Evolutionary conservation across 2,113 vertebrate species (phyloP).

Genomic region (Aspiorhynchus laticeps): DNA sequence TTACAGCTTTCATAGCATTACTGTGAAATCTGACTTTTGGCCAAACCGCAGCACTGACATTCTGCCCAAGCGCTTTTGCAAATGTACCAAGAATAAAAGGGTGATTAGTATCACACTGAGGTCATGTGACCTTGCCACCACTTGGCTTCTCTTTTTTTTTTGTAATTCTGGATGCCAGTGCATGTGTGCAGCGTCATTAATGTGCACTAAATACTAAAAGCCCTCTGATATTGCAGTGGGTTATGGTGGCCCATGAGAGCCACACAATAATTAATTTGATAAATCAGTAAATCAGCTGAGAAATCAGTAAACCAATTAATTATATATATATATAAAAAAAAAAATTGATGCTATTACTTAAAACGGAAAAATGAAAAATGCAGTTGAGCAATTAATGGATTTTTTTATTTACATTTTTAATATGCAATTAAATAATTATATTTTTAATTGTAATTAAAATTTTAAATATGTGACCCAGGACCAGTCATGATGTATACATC

Average conservation of each 20-base stretch:
- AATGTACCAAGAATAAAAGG: slow-evolving; percentile 16
- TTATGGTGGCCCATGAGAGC: not conserved
- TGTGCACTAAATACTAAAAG: slow-evolving; percentile 40
- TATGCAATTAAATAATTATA: not conserved
- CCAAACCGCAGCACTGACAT: not conserved
- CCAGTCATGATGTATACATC: no score
- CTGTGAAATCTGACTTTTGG: slow-evolving; percentile 10
- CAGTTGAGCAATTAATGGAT: not conserved
- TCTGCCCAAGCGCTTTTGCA: slow-evolving; percentile 1
- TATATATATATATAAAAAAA: not conserved
- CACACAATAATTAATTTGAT: not conserved
- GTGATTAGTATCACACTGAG: slow-evolving; percentile 31
- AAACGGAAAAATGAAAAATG: not conserved
- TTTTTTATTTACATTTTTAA: not conserved
- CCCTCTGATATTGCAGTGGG: not conserved
- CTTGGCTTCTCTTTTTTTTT: slow-evolving; percentile 41
- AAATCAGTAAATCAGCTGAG: not conserved
- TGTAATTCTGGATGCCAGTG: slow-evolving; percentile 9
- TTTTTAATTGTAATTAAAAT: not conserved
- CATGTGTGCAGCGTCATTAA: slow-evolving; percentile 34
- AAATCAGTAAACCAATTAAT: not conserved
- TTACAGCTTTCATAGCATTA: slow-evolving; percentile 14
- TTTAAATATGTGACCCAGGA: no score
- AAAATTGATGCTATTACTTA: no score
- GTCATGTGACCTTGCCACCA: slow-evolving; percentile 25